Evolutionary conservation across 2,797 vertebrate genomes (phyloP), one percentile per base, ranked within the genome.

Genomic region (Rousettus madagascariensis): DNA sequence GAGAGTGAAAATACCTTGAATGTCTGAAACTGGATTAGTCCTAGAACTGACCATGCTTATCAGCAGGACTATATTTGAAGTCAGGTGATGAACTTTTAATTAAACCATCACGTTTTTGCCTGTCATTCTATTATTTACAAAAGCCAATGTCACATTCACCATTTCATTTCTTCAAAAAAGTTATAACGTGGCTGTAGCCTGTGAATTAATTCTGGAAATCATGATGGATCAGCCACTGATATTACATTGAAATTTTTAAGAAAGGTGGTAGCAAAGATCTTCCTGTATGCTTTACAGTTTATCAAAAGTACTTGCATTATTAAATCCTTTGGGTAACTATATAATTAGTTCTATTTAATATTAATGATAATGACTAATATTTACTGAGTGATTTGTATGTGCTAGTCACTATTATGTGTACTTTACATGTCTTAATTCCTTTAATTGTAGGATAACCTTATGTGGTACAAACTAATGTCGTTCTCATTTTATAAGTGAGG

Each of bases 101-200:
- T 61, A 66, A 94, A 33, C 28, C 24, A 36, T 84, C 11, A 17
- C 43, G 71, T 84, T 78, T 84, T 63, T 72, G 65, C 33, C 1
- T 51, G 28, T 49, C 63, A 20, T 49, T 86, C 55, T 94, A 41
- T 57, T 19, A 30, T 55, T 68, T 38, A 86, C 51, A 65, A 82
- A 68, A 86, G 17, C 16, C 61, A 55, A 9, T 8, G 22, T 68
- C 49, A 66, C 20, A 8, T 16, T 94, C 55, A 43, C 28, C 38
- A 36, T 68, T 75, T 88, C 28, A 49, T 33, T 88, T 87, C 46
- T 53, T 94, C 53, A 59, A 77, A 72, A 94, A 83, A 84, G 65
- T 55, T 19, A 22, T 46, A 24, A 8, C 9, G 11, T 46, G 61
- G 20, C 88, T 33, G 24, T 12, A 53, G 7, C 5, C 61, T 68